Conservation (phyloP, 2,113 vertebrate genomes). For the Tilapia sparmanii region DNA sequence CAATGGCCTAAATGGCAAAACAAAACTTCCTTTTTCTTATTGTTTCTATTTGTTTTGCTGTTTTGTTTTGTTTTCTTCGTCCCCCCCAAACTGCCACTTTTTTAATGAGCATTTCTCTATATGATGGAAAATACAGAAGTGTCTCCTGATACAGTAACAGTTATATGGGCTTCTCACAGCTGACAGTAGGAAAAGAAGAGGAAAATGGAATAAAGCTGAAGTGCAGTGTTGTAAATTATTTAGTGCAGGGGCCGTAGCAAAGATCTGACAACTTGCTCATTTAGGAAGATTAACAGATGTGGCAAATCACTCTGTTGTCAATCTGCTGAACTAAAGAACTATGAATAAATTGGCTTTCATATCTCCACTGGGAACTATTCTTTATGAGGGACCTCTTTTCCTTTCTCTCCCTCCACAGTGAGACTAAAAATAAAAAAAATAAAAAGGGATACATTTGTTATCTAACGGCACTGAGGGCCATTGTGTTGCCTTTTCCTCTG, state of each 20-base stretch:
- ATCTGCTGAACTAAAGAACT: constrained; percentile 39
- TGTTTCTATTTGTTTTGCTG: constrained; percentile 4
- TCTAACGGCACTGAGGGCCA: constrained; percentile 34
- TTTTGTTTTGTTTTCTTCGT: neutral
- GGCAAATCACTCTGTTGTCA: constrained; percentile 64
- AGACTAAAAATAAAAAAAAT: constrained; percentile 33
- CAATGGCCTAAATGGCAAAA: neutral
- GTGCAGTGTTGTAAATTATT: constrained; percentile 66
- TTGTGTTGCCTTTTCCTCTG: constrained; percentile 49
- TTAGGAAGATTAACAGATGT: constrained; percentile 66
- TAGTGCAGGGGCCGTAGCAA: constrained; percentile 48
- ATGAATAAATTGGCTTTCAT: constrained; percentile 59
- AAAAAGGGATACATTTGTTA: constrained; percentile 52
- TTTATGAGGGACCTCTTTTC: constrained; percentile 37
- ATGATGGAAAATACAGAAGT: constrained; percentile 2
- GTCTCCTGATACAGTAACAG: constrained; percentile 10
- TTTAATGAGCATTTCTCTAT: constrained; percentile 34
- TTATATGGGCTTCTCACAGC: constrained; percentile 31
- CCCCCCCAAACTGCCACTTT: neutral
- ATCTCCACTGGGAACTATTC: constrained; percentile 45
- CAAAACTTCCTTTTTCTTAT: neutral
- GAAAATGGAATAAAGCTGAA: constrained; percentile 56
- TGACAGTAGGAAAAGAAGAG: constrained; percentile 29
- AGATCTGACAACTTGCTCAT: constrained; percentile 65
- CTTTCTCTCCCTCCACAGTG: constrained; percentile 14